Evolutionary conservation across 2,113 vertebrate species (phyloP), one percentile per base, ranked within the genome.

Genomic region (Octodon degus): DNA sequence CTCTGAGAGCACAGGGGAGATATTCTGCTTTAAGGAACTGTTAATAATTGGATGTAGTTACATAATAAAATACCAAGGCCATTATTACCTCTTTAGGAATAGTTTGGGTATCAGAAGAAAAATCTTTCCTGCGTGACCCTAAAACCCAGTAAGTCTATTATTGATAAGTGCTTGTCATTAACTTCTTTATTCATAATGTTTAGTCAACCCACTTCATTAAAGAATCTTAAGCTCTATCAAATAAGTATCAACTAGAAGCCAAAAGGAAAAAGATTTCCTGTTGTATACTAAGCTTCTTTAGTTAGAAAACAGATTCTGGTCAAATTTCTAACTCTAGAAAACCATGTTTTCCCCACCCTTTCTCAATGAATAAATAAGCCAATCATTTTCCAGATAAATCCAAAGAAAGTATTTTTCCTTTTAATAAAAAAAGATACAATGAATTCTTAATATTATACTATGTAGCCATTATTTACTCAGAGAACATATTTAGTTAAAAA

Each of bases 331-430:
- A 40, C 74, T 50, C 20, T 92, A 43, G 27, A 12, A 93, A 68
- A 34, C 70, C 37, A 40, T 76, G 17, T 70, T 93, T 92, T 90
- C 68, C 9, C 82, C 30, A 83, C 40, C 2, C 58, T 93, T 77
- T 95, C 58, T 90, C 50, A 83, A 0, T 76, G 40, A 93, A 67
- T 90, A 83, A 93, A 77, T 4, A 86, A 86, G 60, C 34, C 22
- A 86, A 25, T n/a, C 32, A 70, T 93, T 96, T 90, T 87, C 53
- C 22, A 32, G 50, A 34, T 96, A 82, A 95, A 70, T 93, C 50
- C 50, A 93, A 50, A 80, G 37, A 74, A 53, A n/a, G 43, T 50
- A 27, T 30, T 50, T 58, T 76, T 74, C 32, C 53, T 55, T 40
- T 76, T 27, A 68, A 86, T 86, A 25, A 86, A 91, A 43, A 94